Conservation (phyloP, 2,113 vertebrate genomes). For the Desmodus rotundus region DNA sequence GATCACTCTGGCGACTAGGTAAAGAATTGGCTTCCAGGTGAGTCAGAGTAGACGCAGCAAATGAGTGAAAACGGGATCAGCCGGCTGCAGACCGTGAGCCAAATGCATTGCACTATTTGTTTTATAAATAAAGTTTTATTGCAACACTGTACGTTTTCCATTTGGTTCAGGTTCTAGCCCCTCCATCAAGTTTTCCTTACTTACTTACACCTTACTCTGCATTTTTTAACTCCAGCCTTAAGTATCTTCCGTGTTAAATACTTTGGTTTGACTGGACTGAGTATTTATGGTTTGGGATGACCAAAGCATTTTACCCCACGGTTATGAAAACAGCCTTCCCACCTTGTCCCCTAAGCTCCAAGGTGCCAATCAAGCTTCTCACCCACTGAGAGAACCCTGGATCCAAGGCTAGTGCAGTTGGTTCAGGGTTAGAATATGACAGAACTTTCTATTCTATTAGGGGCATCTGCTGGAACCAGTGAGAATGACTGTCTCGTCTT, state of each 20-base stretch:
- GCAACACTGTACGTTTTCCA: background rate
- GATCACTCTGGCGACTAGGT: background rate
- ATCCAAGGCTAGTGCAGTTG: background rate
- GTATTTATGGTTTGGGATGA: background rate
- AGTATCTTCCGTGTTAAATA: background rate
- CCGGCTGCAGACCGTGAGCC: background rate
- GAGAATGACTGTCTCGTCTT: background rate
- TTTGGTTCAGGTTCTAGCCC: background rate
- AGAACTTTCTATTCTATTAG: background rate
- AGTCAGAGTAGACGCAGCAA: background rate
- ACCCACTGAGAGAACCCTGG: background rate
- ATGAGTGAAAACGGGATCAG: background rate
- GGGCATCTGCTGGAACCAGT: background rate
- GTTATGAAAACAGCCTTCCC: background rate
- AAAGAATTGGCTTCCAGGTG: background rate
- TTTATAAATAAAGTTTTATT: background rate
- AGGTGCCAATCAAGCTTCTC: background rate
- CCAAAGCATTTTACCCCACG: background rate
- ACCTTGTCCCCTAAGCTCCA: background rate
- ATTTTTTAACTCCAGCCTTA: background rate
- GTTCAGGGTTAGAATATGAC: background rate
- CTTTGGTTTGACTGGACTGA: background rate
- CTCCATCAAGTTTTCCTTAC: background rate
- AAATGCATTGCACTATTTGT: accelerated
- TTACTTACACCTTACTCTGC: background rate